A percentile compares a stretch with the other conserved stretches of the same genome.
phyloP scores from a whole-genome alignment of 2,113 vertebrate species.

The Mus pahari region DNA sequence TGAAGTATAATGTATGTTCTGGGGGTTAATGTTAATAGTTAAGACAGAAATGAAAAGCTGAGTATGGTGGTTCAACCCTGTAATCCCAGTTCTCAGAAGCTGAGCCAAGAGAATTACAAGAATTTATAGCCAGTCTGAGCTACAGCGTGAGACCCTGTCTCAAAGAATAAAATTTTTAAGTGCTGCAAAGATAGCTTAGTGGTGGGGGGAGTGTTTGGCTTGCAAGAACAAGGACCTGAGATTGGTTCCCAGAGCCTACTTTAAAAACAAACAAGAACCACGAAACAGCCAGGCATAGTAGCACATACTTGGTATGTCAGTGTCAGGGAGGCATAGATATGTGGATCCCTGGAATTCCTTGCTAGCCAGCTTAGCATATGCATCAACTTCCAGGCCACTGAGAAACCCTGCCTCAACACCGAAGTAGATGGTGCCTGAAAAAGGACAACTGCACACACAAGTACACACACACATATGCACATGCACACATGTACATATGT shows the following conservation, averaged over 20 bases:
- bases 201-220: not conserved
- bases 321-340: no score
- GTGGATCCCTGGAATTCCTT: not conserved
- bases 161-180: not conserved
- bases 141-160: not conserved
- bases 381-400: not conserved
- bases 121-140: not conserved
- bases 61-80: not conserved
- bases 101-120: no score
- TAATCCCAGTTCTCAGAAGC: not conserved
- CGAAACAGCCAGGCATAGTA: no score
- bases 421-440: not conserved
- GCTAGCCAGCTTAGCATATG: not conserved
- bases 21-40: not conserved
- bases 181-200: not conserved
- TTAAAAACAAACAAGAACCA: not conserved
- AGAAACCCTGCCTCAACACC: not conserved
- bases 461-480: not conserved
- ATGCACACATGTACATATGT: not conserved
- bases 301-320: not conserved
- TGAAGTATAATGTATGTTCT: not conserved
- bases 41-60: not conserved
- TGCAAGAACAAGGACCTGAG: not conserved
- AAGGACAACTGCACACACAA: not conserved
- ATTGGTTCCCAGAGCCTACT: not conserved